Conservation (phyloP, 2,113 vertebrate species). For the Aphyosemion australe region DNA sequence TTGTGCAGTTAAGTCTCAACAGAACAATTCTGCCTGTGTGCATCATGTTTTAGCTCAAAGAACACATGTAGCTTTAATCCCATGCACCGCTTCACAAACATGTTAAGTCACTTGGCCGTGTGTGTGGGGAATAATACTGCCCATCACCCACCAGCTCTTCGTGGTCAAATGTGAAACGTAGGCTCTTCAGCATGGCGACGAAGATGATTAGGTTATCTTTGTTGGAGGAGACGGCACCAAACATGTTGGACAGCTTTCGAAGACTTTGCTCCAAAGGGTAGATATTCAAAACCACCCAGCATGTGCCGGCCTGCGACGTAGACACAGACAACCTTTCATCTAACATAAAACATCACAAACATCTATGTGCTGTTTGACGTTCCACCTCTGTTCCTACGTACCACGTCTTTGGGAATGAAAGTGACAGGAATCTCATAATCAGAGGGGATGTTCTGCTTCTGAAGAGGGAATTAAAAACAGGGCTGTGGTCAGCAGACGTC, state of each 20-base stretch:
- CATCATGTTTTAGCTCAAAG: not conserved
- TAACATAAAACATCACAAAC: not conserved
- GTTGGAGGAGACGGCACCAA: slow-evolving; percentile 71
- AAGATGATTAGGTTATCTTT: slow-evolving; percentile 68
- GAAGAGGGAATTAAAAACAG: not conserved
- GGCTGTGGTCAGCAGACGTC: not conserved
- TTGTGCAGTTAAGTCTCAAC: slow-evolving; percentile 19
- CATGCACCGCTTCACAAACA: no score
- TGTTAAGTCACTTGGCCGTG: no score
- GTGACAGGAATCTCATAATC: slow-evolving; percentile 75
- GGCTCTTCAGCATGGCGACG: slow-evolving; percentile 70
- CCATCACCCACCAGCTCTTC: slow-evolving; percentile 62
- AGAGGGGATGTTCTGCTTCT: slow-evolving; percentile 75
- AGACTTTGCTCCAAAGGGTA: slow-evolving; percentile 76
- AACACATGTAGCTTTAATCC: not conserved
- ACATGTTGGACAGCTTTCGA: slow-evolving; percentile 61
- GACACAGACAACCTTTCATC: not conserved
- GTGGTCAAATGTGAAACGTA: slow-evolving; percentile 72
- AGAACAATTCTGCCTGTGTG: not conserved
- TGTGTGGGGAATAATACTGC: no score
- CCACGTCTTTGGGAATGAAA: slow-evolving; percentile 75
- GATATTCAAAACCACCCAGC: slow-evolving; percentile 76
- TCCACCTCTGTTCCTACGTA: slow-evolving; percentile 32
- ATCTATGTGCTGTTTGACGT: not conserved
- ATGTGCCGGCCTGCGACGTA: slow-evolving; percentile 57